Conservation (phyloP, 2,888 invertebrate species). For the Tetrapedia diversipes region DNA sequence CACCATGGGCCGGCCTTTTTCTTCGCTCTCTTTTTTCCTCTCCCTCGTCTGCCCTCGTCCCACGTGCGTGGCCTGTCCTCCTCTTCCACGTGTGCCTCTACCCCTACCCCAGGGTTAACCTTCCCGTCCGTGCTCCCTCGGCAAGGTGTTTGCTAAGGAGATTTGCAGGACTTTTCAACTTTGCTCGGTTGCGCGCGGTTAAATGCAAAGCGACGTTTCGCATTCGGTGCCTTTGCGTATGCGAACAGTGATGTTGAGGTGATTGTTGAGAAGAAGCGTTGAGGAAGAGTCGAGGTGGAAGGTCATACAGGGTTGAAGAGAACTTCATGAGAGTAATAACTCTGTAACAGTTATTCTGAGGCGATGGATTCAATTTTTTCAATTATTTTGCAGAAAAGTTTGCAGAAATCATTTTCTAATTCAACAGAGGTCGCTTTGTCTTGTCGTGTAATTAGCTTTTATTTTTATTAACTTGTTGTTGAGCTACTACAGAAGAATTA, state of each 20-base stretch:
- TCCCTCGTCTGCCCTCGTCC: slow-evolving; percentile 61
- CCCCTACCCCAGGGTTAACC: slow-evolving; percentile 48
- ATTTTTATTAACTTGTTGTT: no score
- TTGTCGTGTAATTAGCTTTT: no score
- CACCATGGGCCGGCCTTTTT: slow-evolving; percentile 54
- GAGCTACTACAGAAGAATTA: no score
- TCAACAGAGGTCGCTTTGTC: no score
- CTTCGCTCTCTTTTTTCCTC: slow-evolving; percentile 67
- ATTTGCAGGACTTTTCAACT: slow-evolving; percentile 10
- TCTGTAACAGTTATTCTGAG: no score
- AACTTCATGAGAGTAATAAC: no score
- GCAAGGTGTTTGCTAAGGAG: slow-evolving; percentile 24
- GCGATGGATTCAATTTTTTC: no score
- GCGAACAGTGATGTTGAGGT: not conserved
- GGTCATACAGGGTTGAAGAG: no score
- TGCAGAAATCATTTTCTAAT: no score
- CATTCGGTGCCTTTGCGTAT: fast-evolving
- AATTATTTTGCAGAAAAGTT: no score
- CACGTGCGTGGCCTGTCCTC: slow-evolving; percentile 55
- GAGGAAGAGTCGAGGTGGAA: no score
- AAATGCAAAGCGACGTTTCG: not conserved
- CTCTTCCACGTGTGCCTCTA: slow-evolving; percentile 53
- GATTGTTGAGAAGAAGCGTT: no score
- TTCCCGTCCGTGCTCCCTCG: slow-evolving; percentile 25
- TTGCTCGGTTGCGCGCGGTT: not conserved